Evolutionary conservation across 2,888 invertebrate genomes (phyloP).

Genomic region (Tenthredo amoena): DNA sequence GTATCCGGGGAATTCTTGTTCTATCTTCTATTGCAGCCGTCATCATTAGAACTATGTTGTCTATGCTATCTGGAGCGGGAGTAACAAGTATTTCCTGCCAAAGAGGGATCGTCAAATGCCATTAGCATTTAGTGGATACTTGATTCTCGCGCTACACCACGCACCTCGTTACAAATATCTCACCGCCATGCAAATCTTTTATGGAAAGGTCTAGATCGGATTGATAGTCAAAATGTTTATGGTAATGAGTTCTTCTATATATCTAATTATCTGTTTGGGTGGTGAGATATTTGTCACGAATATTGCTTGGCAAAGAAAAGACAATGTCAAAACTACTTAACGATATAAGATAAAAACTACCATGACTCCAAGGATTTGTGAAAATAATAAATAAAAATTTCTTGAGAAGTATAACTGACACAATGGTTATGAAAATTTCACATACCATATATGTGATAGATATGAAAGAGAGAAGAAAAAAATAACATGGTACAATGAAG

Average conservation of each 20-base stretch:
- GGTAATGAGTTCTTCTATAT: background rate
- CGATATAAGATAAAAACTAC: constrained; percentile 43
- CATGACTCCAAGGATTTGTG: constrained; percentile 47
- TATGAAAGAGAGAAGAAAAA: constrained; percentile 19
- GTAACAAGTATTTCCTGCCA: constrained; percentile 21
- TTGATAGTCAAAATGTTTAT: background rate
- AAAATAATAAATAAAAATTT: constrained; percentile 45
- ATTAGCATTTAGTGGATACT: constrained; percentile 5
- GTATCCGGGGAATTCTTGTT: background rate
- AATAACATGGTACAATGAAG: constrained; percentile 24
- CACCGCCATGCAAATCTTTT: background rate
- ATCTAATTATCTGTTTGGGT: background rate
- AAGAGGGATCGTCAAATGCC: background rate
- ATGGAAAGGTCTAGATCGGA: background rate
- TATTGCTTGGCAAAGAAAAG: constrained; percentile 10
- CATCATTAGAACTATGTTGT: constrained; percentile 41
- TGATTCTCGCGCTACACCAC: constrained; percentile 35
- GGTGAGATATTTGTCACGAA: constrained; percentile 31
- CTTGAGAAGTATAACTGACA: constrained; percentile 17
- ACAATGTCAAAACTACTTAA: constrained; percentile 42
- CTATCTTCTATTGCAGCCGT: constrained; percentile 38
- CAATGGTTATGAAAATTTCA: constrained; percentile 22
- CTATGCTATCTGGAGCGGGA: constrained; percentile 34
- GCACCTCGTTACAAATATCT: constrained; percentile 39
- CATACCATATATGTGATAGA: constrained; percentile 1